Evolutionary conservation across 1,140 invertebrate genomes (phyloP).

Genomic region (Caenorhabditis brenneri): DNA sequence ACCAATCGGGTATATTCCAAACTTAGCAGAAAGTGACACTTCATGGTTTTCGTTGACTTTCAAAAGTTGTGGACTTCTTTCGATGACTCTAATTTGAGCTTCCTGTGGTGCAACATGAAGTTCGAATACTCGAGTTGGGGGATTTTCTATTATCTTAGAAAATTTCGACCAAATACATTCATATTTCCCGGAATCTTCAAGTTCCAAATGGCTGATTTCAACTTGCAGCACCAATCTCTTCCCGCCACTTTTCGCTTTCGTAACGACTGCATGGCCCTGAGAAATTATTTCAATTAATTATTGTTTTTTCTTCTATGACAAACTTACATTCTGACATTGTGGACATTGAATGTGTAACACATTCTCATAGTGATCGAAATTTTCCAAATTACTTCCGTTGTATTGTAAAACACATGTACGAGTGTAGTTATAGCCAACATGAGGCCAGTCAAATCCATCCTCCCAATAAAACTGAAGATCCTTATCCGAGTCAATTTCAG

Average conservation of each 20-base stretch:
- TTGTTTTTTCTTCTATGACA: too few relatives aligned
- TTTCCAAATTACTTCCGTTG: background rate
- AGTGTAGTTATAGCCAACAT: slow-evolving; percentile 12
- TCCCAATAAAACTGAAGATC: background rate
- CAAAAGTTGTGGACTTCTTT: background rate
- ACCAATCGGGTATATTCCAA: background rate
- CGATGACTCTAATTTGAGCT: background rate
- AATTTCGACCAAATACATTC: background rate
- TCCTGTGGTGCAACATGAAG: background rate
- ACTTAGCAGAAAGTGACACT: background rate
- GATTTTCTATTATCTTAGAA: background rate
- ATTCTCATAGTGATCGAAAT: background rate
- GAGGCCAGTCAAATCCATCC: background rate
- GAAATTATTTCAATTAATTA: background rate
- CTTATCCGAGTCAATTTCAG: background rate
- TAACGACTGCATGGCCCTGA: background rate
- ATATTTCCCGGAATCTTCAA: background rate
- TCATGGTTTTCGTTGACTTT: background rate
- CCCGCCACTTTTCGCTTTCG: background rate
- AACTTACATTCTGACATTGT: background rate
- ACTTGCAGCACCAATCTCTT: background rate
- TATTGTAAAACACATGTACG: too few relatives aligned
- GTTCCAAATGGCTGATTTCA: background rate
- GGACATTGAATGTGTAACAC: background rate
- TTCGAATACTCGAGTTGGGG: background rate